Evolutionary conservation across 2,113 vertebrate genomes (phyloP).

Genomic region (Boulengeromyrus knoepffleri): DNA sequence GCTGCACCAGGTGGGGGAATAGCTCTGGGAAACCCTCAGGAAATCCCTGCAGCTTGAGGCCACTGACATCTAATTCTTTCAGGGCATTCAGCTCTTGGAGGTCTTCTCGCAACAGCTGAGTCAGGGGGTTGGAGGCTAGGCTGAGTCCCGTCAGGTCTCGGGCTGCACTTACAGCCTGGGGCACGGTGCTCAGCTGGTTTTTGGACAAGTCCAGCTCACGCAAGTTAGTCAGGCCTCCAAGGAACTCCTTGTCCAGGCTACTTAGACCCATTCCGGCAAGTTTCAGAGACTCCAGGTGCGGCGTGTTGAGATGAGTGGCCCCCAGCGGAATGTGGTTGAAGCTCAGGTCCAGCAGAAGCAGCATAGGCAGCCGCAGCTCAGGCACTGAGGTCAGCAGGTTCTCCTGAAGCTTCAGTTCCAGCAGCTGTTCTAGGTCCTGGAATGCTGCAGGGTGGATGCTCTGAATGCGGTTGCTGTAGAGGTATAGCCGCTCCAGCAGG

Average conservation of each 20-base stretch:
- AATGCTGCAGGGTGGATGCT: slow-evolving; percentile 80
- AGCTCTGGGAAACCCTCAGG: slow-evolving; percentile 71
- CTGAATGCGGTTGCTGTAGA: slow-evolving; percentile 77
- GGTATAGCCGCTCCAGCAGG: slow-evolving; percentile 83
- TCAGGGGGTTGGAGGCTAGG: slow-evolving; percentile 78
- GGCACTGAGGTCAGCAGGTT: slow-evolving; percentile 74
- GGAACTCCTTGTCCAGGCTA: slow-evolving; percentile 65
- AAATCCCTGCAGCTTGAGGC: slow-evolving; percentile 76
- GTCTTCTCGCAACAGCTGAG: slow-evolving; percentile 67
- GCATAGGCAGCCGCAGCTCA: slow-evolving; percentile 66
- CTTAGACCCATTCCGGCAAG: slow-evolving; percentile 74
- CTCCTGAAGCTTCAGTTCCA: slow-evolving; percentile 88
- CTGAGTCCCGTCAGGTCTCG: slow-evolving; percentile 70
- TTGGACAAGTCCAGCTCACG: slow-evolving; percentile 83
- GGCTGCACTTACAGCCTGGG: slow-evolving; percentile 57
- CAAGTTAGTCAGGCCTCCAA: slow-evolving; percentile 72
- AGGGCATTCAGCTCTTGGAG: slow-evolving; percentile 67
- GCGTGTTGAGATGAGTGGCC: slow-evolving; percentile 58
- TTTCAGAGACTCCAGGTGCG: slow-evolving; percentile 79
- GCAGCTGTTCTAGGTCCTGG: slow-evolving; percentile 65
- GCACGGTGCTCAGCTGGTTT: slow-evolving; percentile 73
- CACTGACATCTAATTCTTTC: slow-evolving; percentile 85
- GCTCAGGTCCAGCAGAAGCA: slow-evolving; percentile 86
- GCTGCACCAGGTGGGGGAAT: slow-evolving; percentile 68
- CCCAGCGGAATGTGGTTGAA: slow-evolving; percentile 71